Evolutionary conservation across 2,113 vertebrate species (phyloP).

Genomic region (Triplophysa rosa): DNA sequence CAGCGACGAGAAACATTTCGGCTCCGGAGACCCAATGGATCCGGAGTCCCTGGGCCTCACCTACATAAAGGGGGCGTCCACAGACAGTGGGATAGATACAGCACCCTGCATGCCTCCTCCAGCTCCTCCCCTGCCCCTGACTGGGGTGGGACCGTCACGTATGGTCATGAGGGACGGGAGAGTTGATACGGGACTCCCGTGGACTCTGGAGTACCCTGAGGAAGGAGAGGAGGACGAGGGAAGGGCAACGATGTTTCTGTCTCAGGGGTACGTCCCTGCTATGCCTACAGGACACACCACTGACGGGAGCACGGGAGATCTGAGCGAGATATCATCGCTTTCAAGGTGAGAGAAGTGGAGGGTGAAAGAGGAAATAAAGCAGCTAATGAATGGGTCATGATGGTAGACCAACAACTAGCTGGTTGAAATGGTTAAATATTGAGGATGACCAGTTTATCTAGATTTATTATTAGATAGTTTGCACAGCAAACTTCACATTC

Average conservation of each 20-base stretch:
- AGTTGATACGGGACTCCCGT: slow-evolving; percentile 66
- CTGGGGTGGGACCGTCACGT: slow-evolving; percentile 67
- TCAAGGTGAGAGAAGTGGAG: slow-evolving; percentile 74
- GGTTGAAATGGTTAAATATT: too few relatives aligned
- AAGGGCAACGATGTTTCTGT: slow-evolving; percentile 68
- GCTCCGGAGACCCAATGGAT: slow-evolving; percentile 83
- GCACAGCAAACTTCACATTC: too few relatives aligned
- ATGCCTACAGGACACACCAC: slow-evolving; percentile 62
- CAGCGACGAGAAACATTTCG: slow-evolving; percentile 83
- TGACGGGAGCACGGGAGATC: slow-evolving; percentile 80
- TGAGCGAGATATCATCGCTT: slow-evolving; percentile 83
- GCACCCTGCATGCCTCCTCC: slow-evolving; percentile 76
- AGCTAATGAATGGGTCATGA: too few relatives aligned
- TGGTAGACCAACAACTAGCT: too few relatives aligned
- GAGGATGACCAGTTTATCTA: too few relatives aligned
- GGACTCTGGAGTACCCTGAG: slow-evolving; percentile 67
- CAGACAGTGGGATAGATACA: slow-evolving; percentile 84
- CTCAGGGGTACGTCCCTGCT: slow-evolving; percentile 71
- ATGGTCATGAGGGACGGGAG: slow-evolving; percentile 65
- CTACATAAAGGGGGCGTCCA: slow-evolving; percentile 83
- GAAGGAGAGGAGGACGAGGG: slow-evolving; percentile 60
- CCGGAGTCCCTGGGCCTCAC: slow-evolving; percentile 81
- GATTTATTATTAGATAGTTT: too few relatives aligned
- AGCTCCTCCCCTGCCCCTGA: slow-evolving; percentile 65
- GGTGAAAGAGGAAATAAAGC: too few relatives aligned